Conservation (phyloP, 1,140 invertebrate species). For the Formica selysi region DNA sequence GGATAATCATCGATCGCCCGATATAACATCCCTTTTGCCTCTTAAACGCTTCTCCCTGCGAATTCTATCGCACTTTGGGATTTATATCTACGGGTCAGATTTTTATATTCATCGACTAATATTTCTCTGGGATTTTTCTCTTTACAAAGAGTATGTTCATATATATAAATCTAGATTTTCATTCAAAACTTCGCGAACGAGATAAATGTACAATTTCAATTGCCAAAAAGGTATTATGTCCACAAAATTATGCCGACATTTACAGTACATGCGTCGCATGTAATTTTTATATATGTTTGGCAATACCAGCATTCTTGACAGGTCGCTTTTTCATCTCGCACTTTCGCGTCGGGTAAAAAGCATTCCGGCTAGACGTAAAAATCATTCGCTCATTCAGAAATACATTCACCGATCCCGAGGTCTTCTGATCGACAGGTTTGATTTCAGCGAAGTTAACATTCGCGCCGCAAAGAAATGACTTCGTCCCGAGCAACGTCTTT, state of each 20-base stretch:
- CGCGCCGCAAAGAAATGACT: constrained; percentile 45
- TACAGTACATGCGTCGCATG: not conserved
- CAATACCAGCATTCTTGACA: not conserved
- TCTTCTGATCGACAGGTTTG: constrained; percentile 54
- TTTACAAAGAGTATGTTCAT: not conserved
- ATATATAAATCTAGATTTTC: not conserved
- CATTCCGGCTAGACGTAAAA: constrained; percentile 1
- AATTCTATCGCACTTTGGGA: not conserved
- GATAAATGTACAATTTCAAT: not conserved
- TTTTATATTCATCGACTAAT: not conserved
- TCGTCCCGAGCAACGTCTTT: constrained; percentile 6
- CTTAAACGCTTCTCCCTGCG: not conserved
- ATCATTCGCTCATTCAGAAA: constrained; percentile 1
- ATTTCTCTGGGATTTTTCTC: not conserved
- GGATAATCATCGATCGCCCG: not conserved
- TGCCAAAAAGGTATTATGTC: no score
- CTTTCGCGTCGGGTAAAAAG: not conserved
- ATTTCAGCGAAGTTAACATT: constrained; percentile 55
- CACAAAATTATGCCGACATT: not conserved
- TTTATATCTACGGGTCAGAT: not conserved
- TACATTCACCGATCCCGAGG: constrained; percentile 27
- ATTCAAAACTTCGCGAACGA: not conserved
- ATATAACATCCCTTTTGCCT: no score
- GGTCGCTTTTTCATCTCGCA: not conserved
- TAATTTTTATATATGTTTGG: not conserved